A percentile compares a stretch with the other conserved stretches of the same genome.
Conservation (phyloP, 2,113 vertebrate species). For the Nyctibius bracteatus region DNA sequence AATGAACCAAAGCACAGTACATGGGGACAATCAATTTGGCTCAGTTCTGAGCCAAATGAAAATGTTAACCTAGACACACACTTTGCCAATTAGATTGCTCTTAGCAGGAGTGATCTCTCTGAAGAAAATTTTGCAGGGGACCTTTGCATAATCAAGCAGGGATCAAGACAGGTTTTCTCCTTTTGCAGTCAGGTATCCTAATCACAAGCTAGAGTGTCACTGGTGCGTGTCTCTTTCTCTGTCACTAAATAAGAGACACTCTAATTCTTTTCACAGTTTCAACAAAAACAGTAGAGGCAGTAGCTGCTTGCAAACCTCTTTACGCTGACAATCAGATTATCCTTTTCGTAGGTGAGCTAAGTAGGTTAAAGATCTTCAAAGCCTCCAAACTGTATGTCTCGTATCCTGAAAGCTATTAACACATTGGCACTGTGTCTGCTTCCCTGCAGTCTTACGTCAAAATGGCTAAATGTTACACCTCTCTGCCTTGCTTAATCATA, state of each 20-base stretch:
- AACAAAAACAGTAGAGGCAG: background rate
- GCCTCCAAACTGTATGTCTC: background rate
- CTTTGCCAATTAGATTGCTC: background rate
- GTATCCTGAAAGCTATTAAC: constrained; percentile 11
- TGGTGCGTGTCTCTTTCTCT: background rate
- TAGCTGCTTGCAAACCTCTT: background rate
- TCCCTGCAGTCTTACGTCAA: background rate
- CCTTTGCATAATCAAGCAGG: background rate
- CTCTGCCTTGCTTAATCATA: background rate
- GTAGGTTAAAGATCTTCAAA: constrained; percentile 39
- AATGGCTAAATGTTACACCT: background rate
- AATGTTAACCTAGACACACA: background rate
- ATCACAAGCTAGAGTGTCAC: background rate
- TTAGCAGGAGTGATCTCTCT: background rate
- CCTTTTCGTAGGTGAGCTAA: background rate
- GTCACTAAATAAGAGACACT: background rate
- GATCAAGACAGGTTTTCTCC: background rate
- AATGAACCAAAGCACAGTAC: background rate
- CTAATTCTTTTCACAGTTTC: background rate
- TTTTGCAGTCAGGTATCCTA: background rate
- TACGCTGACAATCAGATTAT: constrained; percentile 20
- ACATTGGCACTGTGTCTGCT: background rate
- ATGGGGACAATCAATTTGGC: background rate
- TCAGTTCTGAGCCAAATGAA: background rate
- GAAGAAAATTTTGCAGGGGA: background rate